Evolutionary conservation across 2,888 invertebrate species (phyloP).

Genomic region (Oscheius sp.): DNA sequence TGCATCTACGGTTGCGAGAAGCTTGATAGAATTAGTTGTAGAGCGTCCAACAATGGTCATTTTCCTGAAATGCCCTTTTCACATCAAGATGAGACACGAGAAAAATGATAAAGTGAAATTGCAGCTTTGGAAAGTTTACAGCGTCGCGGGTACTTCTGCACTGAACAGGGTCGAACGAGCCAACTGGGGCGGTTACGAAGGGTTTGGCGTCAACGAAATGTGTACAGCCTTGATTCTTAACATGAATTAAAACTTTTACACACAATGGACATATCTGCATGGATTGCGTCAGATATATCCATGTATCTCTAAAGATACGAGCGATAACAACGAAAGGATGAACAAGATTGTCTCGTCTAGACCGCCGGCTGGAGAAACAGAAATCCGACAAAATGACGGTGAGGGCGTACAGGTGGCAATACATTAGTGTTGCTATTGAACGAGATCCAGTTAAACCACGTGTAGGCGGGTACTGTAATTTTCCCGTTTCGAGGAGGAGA

Average conservation of each 20-base stretch:
- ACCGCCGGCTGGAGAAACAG: neutral
- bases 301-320: too few relatives aligned
- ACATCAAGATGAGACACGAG: neutral
- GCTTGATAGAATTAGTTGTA: conserved; percentile 5
- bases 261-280: neutral
- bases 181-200: conserved; percentile 18
- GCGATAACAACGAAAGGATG: neutral
- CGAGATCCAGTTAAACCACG: conserved; percentile 28
- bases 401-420: neutral
- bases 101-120: neutral
- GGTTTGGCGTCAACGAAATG: conserved; percentile 32
- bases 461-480: conserved; percentile 30
- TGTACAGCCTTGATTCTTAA: conserved; percentile 28
- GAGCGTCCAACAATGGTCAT: conserved; percentile 6
- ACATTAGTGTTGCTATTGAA: conserved; percentile 21
- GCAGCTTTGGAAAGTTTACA: neutral
- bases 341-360: neutral
- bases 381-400: neutral
- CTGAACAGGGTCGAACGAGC: conserved; percentile 15
- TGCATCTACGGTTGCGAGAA: conserved; percentile 7
- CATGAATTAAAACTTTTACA: neutral
- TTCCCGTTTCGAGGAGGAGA: neutral
- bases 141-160: conserved; percentile 24
- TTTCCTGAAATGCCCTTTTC: neutral
- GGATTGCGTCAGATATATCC: conserved; percentile 14